Conservation (phyloP, 2,888 invertebrate genomes). For the Mylabris sibirica region DNA sequence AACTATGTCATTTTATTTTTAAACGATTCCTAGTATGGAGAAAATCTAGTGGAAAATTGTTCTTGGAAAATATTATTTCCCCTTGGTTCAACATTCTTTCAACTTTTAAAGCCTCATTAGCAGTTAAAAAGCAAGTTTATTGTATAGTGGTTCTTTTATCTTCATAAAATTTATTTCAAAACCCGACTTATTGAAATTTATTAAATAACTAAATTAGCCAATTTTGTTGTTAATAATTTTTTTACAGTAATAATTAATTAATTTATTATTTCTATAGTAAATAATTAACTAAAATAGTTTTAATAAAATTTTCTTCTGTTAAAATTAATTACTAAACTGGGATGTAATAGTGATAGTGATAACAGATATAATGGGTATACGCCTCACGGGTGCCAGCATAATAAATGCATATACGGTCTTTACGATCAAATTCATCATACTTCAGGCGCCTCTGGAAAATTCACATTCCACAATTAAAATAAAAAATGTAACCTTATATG, state of each 20-base stretch:
- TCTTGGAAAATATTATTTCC: constrained; percentile 39
- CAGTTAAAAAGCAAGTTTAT: constrained; percentile 39
- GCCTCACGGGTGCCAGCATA: neutral
- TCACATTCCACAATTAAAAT: neutral
- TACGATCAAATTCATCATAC: constrained; percentile 5
- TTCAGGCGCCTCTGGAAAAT: neutral
- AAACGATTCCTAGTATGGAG: constrained; percentile 42
- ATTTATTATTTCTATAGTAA: neutral
- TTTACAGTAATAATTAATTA: neutral
- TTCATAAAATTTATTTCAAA: constrained; percentile 25
- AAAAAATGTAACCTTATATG: neutral
- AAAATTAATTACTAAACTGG: constrained; percentile 1
- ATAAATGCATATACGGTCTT: neutral
- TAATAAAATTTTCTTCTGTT: neutral
- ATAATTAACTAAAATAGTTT: neutral
- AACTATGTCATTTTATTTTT: constrained; percentile 43
- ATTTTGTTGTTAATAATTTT: constrained; percentile 17
- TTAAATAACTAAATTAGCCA: constrained; percentile 24
- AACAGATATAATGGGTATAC: neutral
- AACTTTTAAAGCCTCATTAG: constrained; percentile 40
- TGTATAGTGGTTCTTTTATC: constrained; percentile 34
- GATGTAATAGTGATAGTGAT: too few relatives aligned
- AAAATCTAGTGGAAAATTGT: constrained; percentile 47
- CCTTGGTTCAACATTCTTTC: constrained; percentile 34
- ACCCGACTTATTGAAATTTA: constrained; percentile 33